Percentiles rank a stretch among this genome's conserved stretches.
Evolutionary conservation across 2,113 vertebrate genomes (phyloP).

Genomic region (Ptilonorhynchus violaceus): DNA sequence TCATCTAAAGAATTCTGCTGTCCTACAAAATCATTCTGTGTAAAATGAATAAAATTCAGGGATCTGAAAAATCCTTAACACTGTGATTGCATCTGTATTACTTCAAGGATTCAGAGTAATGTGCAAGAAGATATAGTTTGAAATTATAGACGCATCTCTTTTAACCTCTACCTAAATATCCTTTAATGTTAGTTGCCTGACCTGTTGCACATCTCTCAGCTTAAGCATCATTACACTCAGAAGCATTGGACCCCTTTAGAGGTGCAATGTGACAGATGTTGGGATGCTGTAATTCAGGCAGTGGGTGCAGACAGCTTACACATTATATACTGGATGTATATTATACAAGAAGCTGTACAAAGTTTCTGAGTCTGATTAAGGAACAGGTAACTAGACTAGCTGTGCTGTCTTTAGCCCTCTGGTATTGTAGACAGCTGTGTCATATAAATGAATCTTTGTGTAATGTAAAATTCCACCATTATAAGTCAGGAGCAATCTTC

Average conservation of each 20-base stretch:
- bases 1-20: not conserved
- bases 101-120: not conserved
- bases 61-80: not conserved
- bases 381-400: not conserved
- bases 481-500: not conserved
- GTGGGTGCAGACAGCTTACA: not conserved
- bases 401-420: not conserved
- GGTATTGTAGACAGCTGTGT: not conserved
- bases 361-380: not conserved
- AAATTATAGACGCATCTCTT: not conserved
- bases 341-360: not conserved
- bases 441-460: not conserved
- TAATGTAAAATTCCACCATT: not conserved
- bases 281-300: not conserved
- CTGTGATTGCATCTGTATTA: not conserved
- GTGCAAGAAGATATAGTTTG: not conserved
- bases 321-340: not conserved
- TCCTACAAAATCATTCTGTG: not conserved
- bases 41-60: not conserved
- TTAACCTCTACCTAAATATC: not conserved
- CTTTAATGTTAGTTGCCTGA: not conserved
- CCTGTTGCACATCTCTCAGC: not conserved
- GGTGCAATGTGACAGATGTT: not conserved
- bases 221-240: not conserved
- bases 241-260: not conserved